Base-by-base conservation (phyloP, 2,113 vertebrate genomes). In the Zootoca vivipara region DNA sequence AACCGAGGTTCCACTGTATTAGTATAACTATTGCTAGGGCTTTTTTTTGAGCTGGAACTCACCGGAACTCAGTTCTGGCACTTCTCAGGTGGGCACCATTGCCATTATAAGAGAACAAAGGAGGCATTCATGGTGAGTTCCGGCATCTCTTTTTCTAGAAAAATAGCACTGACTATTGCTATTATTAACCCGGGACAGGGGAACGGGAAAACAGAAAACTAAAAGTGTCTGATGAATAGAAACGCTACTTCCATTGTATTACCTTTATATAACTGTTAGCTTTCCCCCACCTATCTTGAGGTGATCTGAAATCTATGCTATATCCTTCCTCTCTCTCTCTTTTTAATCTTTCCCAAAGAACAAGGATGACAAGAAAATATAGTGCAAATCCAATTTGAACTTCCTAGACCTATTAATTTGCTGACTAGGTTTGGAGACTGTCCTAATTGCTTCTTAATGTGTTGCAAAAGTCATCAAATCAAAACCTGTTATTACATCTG, bases 391-490 rank as follows among this genome's bases (percentile, higher is more conserved):
- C 70, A 91, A 0, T 86, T 83, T 82, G 46, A 88, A 33, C 38
- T 93, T 95, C 85, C 26, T 92, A 86, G 65, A 83, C 22, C 7
- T 91, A 69, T 85, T 90, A 91, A 93, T 93, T 79, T 92, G 7
- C 62, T 93, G 86, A 92, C 58, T 87, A 87, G 85, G 26, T 92
- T 93, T 96, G 89, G 82, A 95, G 91, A 12, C 52, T 79, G 91
- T 95, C 90, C 81, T 95, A 94, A 94, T 93, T 95, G 84, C 42
- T 93, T 87, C 74, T 90, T 94, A 93, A 91, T 91, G 78, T 90
- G 94, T 96, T 91, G 22, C 74, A 92, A 82, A 91, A 92, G 79
- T 94, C 85, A 93, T 95, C 86, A 94, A 92, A 94, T 95, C 87
- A 94, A 93, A 94, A 89, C 15, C 62, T 93, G 74, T 24, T 91